Percentiles rank a stretch among this genome's conserved stretches.
Evolutionary conservation across 2,888 invertebrate genomes (phyloP).

Genomic region (Lacanobia oleracea): DNA sequence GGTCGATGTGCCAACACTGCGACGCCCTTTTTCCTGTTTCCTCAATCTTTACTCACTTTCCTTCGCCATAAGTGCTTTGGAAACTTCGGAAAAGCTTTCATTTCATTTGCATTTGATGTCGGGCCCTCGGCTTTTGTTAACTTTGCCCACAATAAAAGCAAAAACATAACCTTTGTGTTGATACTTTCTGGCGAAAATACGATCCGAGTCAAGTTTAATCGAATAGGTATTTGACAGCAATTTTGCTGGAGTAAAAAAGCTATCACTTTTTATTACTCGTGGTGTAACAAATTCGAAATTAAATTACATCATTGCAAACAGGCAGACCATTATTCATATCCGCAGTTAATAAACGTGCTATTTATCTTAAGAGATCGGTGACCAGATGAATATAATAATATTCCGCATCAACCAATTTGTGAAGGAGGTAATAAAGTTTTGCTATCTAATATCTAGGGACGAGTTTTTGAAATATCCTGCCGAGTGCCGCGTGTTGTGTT

Average conservation of each 20-base stretch:
- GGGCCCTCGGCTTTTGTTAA: slow-evolving; percentile 44
- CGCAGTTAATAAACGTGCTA: slow-evolving; percentile 37
- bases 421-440: slow-evolving; percentile 55
- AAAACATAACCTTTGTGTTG: slow-evolving; percentile 29
- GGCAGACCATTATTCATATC: slow-evolving; percentile 19
- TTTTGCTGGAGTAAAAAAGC: not conserved
- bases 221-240: not conserved
- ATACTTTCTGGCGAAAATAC: slow-evolving; percentile 29
- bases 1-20: slow-evolving; percentile 55
- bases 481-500: slow-evolving; percentile 25
- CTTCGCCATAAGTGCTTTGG: slow-evolving; percentile 50
- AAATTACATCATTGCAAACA: slow-evolving; percentile 16
- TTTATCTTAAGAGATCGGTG: slow-evolving; percentile 48
- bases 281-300: not conserved
- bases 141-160: slow-evolving; percentile 39
- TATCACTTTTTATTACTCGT: not conserved
- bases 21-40: slow-evolving; percentile 60
- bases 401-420: slow-evolving; percentile 53
- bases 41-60: slow-evolving; percentile 61
- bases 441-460: slow-evolving; percentile 53
- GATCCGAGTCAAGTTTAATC: slow-evolving; percentile 16
- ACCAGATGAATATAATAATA: slow-evolving; percentile 56
- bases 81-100: slow-evolving; percentile 63
- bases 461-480: slow-evolving; percentile 58
- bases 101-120: slow-evolving; percentile 53